Evolutionary conservation across 2,797 vertebrate genomes (phyloP), one percentile per base, ranked within the genome.

Genomic region (Takifugu ocellatus): DNA sequence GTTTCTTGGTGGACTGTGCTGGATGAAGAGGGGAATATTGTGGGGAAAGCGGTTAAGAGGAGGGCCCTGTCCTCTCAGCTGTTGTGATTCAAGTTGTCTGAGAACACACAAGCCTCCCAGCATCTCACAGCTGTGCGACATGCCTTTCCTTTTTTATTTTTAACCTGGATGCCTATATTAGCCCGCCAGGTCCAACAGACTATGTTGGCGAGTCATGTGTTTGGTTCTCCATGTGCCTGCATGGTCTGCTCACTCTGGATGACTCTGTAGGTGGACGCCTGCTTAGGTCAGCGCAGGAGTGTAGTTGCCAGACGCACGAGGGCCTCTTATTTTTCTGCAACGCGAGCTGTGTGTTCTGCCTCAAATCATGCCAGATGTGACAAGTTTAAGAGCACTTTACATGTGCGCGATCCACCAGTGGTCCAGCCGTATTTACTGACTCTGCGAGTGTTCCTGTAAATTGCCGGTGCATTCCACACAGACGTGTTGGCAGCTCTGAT

Each of bases 111-210:
- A 81, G 91, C 88, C 89, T 87, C 73, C 56, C 81, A 84, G 82
- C 75, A 80, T 89, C 89, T 82, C 87, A 90, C 93, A 94, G 91
- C 93, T 95, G 92, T 90, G 90, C 74, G 49, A 78, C 87, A 88
- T 91, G 80, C 90, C 87, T 86, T 77, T 77, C 58, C 54, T 67
- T 61, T 77, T 84, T 87, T 93, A 90, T 94, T 94, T 94, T 93
- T 92, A 92, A 88, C 88, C 83, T 39, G 47, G 60, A 70, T 63
- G 68, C 79, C 74, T 87, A 78, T 82, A 84, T 82, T 78, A 73
- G 82, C 56, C 69, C 75, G 42, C 45, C 69, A 39, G 36, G 36
- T 39, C 36, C 36, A 39, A 39, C 36, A 14, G 25, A 66, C 31
- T 51, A 14, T 60, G 47, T 64, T 29, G 6, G 36, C 36, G 10